These are phyloP conservation scores for Naso thynnoides DNA, from an alignment of 2,797 vertebrate genomes.

Conservation along the genomic window DNA sequence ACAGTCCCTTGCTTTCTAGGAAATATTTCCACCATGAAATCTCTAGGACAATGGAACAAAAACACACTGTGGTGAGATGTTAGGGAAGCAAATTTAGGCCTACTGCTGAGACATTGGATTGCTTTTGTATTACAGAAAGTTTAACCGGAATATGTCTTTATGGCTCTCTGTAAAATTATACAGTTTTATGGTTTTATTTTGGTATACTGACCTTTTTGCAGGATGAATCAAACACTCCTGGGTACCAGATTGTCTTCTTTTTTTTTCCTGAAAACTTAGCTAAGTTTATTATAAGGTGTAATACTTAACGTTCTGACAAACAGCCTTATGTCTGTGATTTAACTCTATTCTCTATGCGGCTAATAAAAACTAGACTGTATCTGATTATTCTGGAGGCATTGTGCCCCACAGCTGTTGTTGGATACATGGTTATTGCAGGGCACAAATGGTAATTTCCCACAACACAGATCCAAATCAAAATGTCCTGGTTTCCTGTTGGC, in stretches of 20 bases:
- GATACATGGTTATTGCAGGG: conserved; percentile 18
- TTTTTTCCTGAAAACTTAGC: conserved; percentile 29
- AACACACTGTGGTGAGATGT: conserved; percentile 30
- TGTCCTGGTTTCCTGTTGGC: conserved; percentile 60
- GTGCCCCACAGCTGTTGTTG: conserved; percentile 47
- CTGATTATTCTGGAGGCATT: conserved; percentile 42
- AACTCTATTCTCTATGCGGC: conserved; percentile 23
- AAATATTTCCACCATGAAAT: conserved; percentile 66
- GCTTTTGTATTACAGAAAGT: conserved; percentile 57
- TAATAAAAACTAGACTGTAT: conserved; percentile 40
- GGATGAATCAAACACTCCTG: conserved; percentile 30
- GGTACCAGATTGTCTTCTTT: conserved; percentile 42
- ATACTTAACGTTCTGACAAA: conserved; percentile 40
- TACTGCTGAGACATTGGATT: conserved; percentile 54
- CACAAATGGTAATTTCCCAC: conserved; percentile 56
- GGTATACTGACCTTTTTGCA: conserved; percentile 43
- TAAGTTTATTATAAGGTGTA: conserved; percentile 46
- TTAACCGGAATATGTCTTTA: conserved; percentile 52
- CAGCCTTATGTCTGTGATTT: conserved; percentile 6
- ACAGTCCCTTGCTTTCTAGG: conserved; percentile 56
- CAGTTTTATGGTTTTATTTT: conserved; percentile 40
- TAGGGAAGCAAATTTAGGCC: conserved; percentile 47
- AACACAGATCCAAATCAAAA: conserved; percentile 57
- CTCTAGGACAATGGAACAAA: conserved; percentile 59
- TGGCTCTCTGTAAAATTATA: conserved; percentile 44